Base-by-base conservation (phyloP, 2,113 vertebrate genomes). In the Dryoscopus gambensis region DNA sequence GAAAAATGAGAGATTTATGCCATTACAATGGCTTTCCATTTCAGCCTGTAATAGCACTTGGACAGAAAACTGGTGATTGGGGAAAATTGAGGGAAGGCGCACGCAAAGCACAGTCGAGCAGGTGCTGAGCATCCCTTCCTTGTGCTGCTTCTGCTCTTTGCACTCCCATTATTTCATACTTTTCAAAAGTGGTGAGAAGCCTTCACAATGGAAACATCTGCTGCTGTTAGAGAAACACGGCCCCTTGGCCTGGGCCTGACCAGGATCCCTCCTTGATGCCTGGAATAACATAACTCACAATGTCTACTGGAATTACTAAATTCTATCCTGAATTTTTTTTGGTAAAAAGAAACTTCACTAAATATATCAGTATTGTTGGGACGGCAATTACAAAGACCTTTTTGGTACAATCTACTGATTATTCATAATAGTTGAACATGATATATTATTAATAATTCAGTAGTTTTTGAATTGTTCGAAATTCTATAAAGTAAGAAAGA, bases 1-100 rank as follows among this genome's bases (percentile, higher is more conserved):
- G 88, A 91, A 89, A 94, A 95, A 95, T 50, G 86, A 79, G 35
- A 69, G 65, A 75, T 86, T 95, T 44, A 63, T 79, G 17, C 30
- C 44, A 24, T 95, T 86, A 73, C 89, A 89, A 22, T 25, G 35
- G 59, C 87, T 94, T 93, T 95, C 14, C 31, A 73, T 68, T 84
- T 77, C 47, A 79, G 75, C 67, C 85, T 82, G 35, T 91, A 91
- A 94, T 87, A 89, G 87, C 93, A 46, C 77, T 84, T 77, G 84
- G 87, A 69, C 57, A 37, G 50, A 90, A 81, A 73, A 49, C 49
- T 92, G 90, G 77, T 60, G 70, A 31, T 0, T 70, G 62, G 44
- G 65, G 44, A 42, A 37, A 92, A 76, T 9, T 6, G 55, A 88
- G 55, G 57, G 57, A 60, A 70, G 50, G 49, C 37, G 50, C 18